phyloP scores from a whole-genome alignment of 2,113 vertebrate species.

The Semnornis frantzii region DNA sequence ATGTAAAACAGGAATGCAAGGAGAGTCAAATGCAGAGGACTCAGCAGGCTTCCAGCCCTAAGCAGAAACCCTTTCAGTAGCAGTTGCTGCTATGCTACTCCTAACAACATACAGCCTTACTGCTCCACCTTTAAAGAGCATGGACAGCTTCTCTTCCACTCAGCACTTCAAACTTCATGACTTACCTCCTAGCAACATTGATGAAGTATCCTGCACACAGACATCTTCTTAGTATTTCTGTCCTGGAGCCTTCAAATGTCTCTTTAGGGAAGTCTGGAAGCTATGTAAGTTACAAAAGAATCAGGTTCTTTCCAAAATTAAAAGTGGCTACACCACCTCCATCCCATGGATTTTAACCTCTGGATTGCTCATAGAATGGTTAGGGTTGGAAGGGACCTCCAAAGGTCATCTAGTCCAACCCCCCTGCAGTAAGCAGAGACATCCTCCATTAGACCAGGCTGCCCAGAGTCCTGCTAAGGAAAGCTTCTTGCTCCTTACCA shows the following conservation, averaged over 20 bases:
- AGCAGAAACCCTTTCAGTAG: not conserved
- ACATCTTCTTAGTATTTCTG: conserved; percentile 88
- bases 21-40: not conserved
- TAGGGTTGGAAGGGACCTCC: no score
- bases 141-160: not conserved
- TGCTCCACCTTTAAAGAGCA: not conserved
- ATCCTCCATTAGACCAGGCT: no score
- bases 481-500: not conserved
- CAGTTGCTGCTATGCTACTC: not conserved
- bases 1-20: not conserved
- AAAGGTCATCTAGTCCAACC: no score
- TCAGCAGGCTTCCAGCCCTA: not conserved
- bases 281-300: conserved; percentile 49
- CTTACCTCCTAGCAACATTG: conserved; percentile 92
- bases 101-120: not conserved
- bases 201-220: conserved; percentile 93
- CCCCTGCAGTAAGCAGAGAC: no score
- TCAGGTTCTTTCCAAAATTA: not conserved
- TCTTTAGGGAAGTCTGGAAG: conserved; percentile 89
- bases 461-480: not conserved
- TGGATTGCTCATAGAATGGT: not conserved
- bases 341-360: not conserved
- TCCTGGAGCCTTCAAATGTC: conserved; percentile 84
- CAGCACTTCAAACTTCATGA: not conserved
- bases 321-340: not conserved